phyloP scores from a whole-genome alignment of 1,140 invertebrate species.

The Euwallacea fornicatus region DNA sequence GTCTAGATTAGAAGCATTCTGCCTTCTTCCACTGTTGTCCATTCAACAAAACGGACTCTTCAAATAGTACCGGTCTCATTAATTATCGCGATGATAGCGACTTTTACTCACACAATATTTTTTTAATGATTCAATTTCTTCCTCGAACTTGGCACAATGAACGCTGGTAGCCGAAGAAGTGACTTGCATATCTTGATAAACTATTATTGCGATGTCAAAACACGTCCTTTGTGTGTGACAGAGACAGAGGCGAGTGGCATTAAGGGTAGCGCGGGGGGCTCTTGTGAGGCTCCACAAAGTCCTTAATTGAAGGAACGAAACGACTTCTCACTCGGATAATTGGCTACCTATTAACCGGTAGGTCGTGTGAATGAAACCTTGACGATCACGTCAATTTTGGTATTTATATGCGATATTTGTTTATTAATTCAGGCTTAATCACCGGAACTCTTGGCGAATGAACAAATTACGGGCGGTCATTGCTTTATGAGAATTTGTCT shows the following conservation, averaged over 20 bases:
- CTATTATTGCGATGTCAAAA: conserved; percentile 22
- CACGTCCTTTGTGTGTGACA: conserved; percentile 23
- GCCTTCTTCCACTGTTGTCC: neutral
- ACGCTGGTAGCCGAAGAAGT: conserved; percentile 18
- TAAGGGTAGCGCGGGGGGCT: conserved; percentile 10
- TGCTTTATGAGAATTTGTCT: too few relatives aligned
- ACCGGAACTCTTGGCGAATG: neutral
- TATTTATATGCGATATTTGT: conserved; percentile 17
- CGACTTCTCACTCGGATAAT: conserved; percentile 16
- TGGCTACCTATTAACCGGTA: conserved; percentile 17
- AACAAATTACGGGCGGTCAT: too few relatives aligned
- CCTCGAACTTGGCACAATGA: conserved; percentile 11
- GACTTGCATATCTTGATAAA: conserved; percentile 27
- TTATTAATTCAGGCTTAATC: conserved; percentile 20
- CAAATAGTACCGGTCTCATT: conserved; percentile 3
- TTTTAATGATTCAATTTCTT: conserved; percentile 28
- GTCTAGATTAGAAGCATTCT: conserved; percentile 1
- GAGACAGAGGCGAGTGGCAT: conserved; percentile 13
- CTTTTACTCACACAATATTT: conserved; percentile 27
- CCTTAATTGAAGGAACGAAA: conserved; percentile 22
- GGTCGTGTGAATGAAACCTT: conserved; percentile 26
- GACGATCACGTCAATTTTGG: conserved; percentile 20
- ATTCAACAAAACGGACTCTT: neutral
- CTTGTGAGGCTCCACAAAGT: conserved; percentile 9
- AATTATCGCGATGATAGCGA: conserved; percentile 28